Conservation (phyloP, 2,113 vertebrate genomes). For the Pluvialis apricaria region DNA sequence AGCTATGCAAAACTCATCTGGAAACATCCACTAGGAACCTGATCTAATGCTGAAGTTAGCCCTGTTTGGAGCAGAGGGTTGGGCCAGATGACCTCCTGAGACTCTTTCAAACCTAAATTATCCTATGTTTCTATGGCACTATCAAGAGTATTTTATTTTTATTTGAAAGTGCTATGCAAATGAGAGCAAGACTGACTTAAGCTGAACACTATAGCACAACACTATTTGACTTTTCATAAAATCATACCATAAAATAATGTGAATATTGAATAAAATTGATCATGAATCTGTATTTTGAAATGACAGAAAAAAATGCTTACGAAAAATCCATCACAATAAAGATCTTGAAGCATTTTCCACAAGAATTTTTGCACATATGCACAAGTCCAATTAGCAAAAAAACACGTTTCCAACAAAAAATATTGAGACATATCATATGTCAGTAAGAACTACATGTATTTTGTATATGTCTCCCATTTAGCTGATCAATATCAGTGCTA, state of each 20-base stretch:
- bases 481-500: neutral
- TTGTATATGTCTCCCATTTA: neutral
- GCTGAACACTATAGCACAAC: neutral
- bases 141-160: neutral
- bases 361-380: neutral
- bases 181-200: neutral
- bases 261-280: neutral
- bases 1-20: neutral
- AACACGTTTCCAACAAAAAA: neutral
- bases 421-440: neutral
- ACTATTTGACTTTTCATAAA: neutral
- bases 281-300: neutral
- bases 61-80: neutral
- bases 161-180: neutral
- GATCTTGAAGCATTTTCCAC: neutral
- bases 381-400: neutral
- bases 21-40: neutral
- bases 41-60: neutral
- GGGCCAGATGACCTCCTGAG: neutral
- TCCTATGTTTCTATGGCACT: neutral
- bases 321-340: neutral
- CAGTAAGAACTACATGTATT: neutral
- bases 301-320: rapidly evolving
- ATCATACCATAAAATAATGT: neutral
- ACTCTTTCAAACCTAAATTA: neutral